phyloP scores from a whole-genome alignment of 2,113 vertebrate genomes.

The Clarias gariepinus region DNA sequence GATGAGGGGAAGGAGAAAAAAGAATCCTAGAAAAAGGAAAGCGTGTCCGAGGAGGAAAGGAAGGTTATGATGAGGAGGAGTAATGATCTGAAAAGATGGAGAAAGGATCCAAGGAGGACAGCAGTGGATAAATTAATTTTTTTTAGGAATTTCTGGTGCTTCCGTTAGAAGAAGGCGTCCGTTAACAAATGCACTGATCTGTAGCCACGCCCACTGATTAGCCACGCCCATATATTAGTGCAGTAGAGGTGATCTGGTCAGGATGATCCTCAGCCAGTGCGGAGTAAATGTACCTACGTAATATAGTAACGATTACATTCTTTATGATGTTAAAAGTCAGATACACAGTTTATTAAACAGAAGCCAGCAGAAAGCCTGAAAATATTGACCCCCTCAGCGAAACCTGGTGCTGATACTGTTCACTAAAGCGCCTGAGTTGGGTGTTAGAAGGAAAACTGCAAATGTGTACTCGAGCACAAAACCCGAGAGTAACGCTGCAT shows the following conservation, averaged over 20 bases:
- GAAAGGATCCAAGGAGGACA: background rate
- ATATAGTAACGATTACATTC: background rate
- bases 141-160: background rate
- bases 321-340: background rate
- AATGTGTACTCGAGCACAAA: background rate
- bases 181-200: background rate
- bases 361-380: background rate
- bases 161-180: background rate
- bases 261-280: background rate
- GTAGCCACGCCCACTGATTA: background rate
- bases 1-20: too few species aligned
- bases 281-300: background rate
- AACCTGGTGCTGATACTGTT: background rate
- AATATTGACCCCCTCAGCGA: background rate
- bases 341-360: background rate
- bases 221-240: background rate
- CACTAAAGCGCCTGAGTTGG: background rate
- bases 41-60: too few species aligned
- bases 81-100: background rate
- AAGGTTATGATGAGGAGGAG: too few species aligned
- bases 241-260: background rate
- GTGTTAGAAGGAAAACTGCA: background rate
- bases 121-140: background rate
- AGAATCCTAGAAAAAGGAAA: too few species aligned
- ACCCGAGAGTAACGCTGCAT: background rate